phyloP scores from a whole-genome alignment of 2,113 vertebrate species.

The Dendrocopos noguchii region DNA sequence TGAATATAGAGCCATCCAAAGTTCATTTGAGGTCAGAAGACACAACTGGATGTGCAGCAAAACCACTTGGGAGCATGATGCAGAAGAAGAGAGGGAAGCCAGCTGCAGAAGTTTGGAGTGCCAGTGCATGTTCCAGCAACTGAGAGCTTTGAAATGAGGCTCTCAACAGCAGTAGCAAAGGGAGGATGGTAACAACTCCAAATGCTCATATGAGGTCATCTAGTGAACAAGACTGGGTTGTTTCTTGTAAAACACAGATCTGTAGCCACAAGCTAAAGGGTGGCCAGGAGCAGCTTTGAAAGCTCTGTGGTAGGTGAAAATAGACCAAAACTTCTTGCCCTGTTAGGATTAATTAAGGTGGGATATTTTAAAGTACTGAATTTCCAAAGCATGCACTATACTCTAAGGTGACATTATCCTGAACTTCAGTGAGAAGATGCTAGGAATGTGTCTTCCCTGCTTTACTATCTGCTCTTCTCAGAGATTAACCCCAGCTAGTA shows the following conservation, averaged over 20 bases:
- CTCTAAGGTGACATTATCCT: background rate
- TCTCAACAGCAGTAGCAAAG: background rate
- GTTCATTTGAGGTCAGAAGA: background rate
- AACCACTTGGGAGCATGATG: background rate
- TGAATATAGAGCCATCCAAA: background rate
- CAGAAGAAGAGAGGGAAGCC: background rate
- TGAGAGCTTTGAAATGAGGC: background rate
- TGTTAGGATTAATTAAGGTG: background rate
- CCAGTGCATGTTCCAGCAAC: background rate
- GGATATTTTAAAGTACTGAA: background rate
- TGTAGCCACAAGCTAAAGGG: background rate
- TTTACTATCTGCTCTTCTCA: background rate
- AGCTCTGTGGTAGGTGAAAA: background rate
- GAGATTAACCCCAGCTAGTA: background rate
- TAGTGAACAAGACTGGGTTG: background rate
- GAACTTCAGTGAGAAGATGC: background rate
- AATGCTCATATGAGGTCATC: background rate
- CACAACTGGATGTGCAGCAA: background rate
- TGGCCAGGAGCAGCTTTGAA: background rate
- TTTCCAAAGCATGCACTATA: background rate
- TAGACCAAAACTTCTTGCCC: background rate
- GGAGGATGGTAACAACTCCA: background rate
- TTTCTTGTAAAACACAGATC: background rate
- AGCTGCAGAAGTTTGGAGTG: background rate
- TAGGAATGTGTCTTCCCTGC: background rate